Evolutionary conservation across 2,113 vertebrate genomes (phyloP).

Genomic region (Cromileptes altivelis): DNA sequence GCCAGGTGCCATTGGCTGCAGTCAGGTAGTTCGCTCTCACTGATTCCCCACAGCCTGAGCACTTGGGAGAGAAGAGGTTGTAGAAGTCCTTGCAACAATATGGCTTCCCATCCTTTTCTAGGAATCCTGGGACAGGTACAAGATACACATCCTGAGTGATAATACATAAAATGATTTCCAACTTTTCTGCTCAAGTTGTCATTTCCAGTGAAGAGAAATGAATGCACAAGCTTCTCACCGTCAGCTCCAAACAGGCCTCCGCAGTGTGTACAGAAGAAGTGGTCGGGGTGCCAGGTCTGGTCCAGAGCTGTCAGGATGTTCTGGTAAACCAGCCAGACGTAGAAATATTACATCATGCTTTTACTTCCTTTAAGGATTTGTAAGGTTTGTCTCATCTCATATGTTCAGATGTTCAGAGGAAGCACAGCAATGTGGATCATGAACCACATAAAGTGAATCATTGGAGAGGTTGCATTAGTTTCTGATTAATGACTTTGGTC

Average conservation of each 20-base stretch:
- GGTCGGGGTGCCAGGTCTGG: conserved; percentile 94
- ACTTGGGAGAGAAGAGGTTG: conserved; percentile 91
- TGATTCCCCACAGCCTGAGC: conserved; percentile 88
- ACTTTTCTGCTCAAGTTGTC: not conserved
- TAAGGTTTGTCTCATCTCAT: conserved; percentile 35
- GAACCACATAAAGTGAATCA: conserved; percentile 27
- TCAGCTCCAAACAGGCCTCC: conserved; percentile 89
- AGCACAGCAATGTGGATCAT: conserved; percentile 19
- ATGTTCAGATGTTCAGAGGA: conserved; percentile 39
- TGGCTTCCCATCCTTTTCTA: conserved; percentile 89
- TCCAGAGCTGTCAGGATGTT: conserved; percentile 93
- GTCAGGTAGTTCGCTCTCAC: conserved; percentile 91
- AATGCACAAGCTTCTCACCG: conserved; percentile 75
- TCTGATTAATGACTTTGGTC: conserved; percentile 61
- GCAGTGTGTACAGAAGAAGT: conserved; percentile 94
- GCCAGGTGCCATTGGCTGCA: conserved; percentile 91
- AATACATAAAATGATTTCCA: not conserved
- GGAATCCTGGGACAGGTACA: conserved; percentile 84
- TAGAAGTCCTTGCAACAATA: conserved; percentile 92
- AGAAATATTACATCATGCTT: conserved; percentile 32
- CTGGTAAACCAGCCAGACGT: conserved; percentile 74
- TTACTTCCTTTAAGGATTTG: conserved; percentile 26
- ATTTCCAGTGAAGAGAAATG: not conserved
- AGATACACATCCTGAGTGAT: not conserved
- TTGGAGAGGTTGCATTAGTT: conserved; percentile 23